Evolutionary conservation across 1,140 invertebrate species (phyloP), one percentile per base, ranked within the genome.

Genomic region (Leptestheria dahalacensis): DNA sequence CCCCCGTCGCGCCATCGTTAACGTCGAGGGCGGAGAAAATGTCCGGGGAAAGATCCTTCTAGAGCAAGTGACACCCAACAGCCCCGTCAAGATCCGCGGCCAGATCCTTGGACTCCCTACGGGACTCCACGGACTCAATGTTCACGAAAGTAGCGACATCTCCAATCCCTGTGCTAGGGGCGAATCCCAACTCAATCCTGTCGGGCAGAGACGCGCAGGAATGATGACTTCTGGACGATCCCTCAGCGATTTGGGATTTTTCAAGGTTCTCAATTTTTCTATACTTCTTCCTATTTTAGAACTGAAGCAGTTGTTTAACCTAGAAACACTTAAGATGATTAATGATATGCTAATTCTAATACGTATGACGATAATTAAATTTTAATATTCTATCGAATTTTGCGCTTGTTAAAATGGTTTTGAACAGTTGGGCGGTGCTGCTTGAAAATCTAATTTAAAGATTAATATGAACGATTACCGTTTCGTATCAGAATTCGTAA

Each of bases 181-280:
- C 18, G 65, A 55, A 10, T 60, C 60, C 33, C 64, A 66, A 15
- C 61, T 65, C 29, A 56, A 62, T 20, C 41, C 55, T 11, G 61
- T 56, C 26, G 55, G 61, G n/a, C 33, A 64, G 26, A 28, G 48
- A 15, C 79, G 80, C 66, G 79, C 76, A 20, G 74, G 64, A 2
- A 76, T 75, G 23, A 64, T 50, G 26, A 75, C 75, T 63, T 62
- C 68, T 21, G 66, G 68, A n/a, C 71, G 77, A 60, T 78, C 80
- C 66, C 73, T 71, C 53, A 78, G 79, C 18, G 79, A 80, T 67
- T 66, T 80, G 18, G 79, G 79, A 2, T 80, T 79, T 67, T 71
- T 80, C 23, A 60, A 61, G 23, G 74, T 60, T 51, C 49, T 41
- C 15, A 6, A 15, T 41, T 41, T 41, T 6, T 41, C 6, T 41